Evolutionary conservation across 1,140 invertebrate species (phyloP), one percentile per base, ranked within the genome.

Genomic region (Coenobita brevimanus): DNA sequence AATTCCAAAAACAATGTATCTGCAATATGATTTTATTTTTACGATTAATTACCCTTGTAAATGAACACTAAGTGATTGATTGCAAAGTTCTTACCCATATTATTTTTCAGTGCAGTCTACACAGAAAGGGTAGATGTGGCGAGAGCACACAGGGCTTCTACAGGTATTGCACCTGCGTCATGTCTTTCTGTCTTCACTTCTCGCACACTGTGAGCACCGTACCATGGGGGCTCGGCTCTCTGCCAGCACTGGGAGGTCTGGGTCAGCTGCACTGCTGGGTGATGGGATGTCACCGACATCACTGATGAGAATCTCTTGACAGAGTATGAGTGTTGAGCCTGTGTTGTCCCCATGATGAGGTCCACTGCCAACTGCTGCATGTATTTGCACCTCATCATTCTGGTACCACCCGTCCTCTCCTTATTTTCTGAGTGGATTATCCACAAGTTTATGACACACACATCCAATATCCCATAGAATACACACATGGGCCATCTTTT

Each of bases 331-430:
- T 13, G 54, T 57, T 57, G 54, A 57, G 54, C 54, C n/a, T 57
- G 13, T 57, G 54, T n/a, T 13, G 54, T 57, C 54, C 54, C 54
- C 54, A n/a, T 57, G 54, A 57, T 57, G 13, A 57, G 13, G 54
- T 57, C 54, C 54, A 57, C 54, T 57, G 54, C 54, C n/a, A 57
- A 57, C 54, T 57, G 13, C 54, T 57, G 13, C 54, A 57, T 57
- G n/a, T n/a, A 57, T 57, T 57, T 57, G 54, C 54, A n/a, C 43
- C 69, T 79, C 54, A 10, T 57, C 54, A 57, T 57, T 57, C 54
- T 57, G n/a, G n/a, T n/a, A n/a, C n/a, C n/a, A n/a, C n/a, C n/a
- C n/a, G n/a, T n/a, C n/a, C n/a, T n/a, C n/a, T n/a, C n/a, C n/a
- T n/a, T n/a, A n/a, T n/a, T n/a, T n/a, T n/a, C n/a, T n/a, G n/a